Evolutionary conservation across 1,140 invertebrate species (phyloP).

Genomic region (Bacillus rossius): DNA sequence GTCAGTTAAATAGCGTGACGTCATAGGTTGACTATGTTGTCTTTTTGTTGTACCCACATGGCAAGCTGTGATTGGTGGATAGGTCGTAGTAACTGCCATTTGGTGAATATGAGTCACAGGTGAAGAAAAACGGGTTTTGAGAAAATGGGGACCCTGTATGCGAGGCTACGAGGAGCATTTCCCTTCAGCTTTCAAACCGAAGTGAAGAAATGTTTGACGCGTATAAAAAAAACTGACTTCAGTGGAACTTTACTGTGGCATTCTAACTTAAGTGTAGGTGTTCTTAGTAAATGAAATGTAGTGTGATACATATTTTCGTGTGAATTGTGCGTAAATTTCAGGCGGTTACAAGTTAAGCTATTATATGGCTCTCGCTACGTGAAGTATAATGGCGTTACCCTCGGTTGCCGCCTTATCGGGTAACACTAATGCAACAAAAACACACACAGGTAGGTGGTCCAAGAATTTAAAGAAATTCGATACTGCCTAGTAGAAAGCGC

Average conservation of each 20-base stretch:
- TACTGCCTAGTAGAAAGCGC: neutral
- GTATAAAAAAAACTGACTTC: too few relatives aligned
- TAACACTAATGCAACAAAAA: slow-evolving; percentile 11
- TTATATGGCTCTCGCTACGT: slow-evolving; percentile 15
- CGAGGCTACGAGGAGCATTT: slow-evolving; percentile 13
- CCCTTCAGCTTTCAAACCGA: slow-evolving; percentile 11
- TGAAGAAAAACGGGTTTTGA: slow-evolving; percentile 13
- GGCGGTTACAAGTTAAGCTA: slow-evolving; percentile 4
- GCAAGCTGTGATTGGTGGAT: slow-evolving; percentile 12
- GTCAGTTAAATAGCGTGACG: slow-evolving; percentile 6
- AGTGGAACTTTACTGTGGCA: too few relatives aligned
- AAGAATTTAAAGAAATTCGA: neutral
- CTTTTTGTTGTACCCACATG: slow-evolving; percentile 15
- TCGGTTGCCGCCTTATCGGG: slow-evolving; percentile 15
- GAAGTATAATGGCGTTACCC: slow-evolving; percentile 19
- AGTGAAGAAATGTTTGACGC: slow-evolving; percentile 14
- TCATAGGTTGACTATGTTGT: slow-evolving; percentile 5
- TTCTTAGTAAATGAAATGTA: too few relatives aligned
- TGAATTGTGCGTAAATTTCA: too few relatives aligned
- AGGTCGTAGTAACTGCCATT: slow-evolving; percentile 11
- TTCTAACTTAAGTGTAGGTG: too few relatives aligned
- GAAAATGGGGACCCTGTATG: slow-evolving; percentile 12
- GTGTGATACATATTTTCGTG: too few relatives aligned
- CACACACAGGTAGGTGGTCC: slow-evolving; percentile 1
- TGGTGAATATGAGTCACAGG: slow-evolving; percentile 15